Percentiles rank a stretch among this genome's conserved stretches.
phyloP scores from a whole-genome alignment of 2,888 invertebrate genomes.

The Drosophila paramelanica region DNA sequence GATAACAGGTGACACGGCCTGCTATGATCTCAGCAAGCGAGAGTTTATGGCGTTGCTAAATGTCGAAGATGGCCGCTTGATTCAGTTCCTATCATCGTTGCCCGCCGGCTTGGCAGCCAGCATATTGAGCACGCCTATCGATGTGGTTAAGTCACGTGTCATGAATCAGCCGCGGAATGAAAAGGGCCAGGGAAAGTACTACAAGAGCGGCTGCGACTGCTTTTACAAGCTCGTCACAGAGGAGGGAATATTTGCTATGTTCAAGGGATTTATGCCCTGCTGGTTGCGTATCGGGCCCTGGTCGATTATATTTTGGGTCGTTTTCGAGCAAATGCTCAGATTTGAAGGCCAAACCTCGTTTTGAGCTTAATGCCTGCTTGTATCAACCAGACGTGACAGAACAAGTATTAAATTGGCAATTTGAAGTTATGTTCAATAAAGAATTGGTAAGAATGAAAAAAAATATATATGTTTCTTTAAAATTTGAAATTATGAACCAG shows the following conservation, averaged over 20 bases:
- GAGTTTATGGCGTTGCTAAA: background rate
- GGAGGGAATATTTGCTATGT: conserved; percentile 23
- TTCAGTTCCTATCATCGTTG: conserved; percentile 32
- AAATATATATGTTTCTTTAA: too few species aligned
- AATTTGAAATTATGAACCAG: too few species aligned
- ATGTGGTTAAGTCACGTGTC: conserved; percentile 32
- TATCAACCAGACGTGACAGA: too few species aligned
- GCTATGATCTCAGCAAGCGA: conserved; percentile 40
- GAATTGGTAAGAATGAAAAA: too few species aligned
- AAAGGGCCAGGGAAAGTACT: conserved; percentile 17
- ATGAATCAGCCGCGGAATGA: conserved; percentile 27
- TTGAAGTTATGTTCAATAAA: too few species aligned
- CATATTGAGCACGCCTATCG: conserved; percentile 29
- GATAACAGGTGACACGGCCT: conserved; percentile 32
- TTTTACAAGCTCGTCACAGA: conserved; percentile 24
- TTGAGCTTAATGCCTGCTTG: background rate
- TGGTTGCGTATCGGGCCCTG: conserved; percentile 38
- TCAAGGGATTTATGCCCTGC: conserved; percentile 30
- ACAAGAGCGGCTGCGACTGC: conserved; percentile 24
- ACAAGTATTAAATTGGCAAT: too few species aligned
- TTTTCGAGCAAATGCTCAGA: conserved; percentile 22
- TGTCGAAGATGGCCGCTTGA: conserved; percentile 7
- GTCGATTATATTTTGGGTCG: conserved; percentile 30
- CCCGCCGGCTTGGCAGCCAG: conserved; percentile 28
- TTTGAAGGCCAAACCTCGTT: conserved; percentile 17